phyloP scores from a whole-genome alignment of 2,113 vertebrate species.

The Hiodon alosoides region DNA sequence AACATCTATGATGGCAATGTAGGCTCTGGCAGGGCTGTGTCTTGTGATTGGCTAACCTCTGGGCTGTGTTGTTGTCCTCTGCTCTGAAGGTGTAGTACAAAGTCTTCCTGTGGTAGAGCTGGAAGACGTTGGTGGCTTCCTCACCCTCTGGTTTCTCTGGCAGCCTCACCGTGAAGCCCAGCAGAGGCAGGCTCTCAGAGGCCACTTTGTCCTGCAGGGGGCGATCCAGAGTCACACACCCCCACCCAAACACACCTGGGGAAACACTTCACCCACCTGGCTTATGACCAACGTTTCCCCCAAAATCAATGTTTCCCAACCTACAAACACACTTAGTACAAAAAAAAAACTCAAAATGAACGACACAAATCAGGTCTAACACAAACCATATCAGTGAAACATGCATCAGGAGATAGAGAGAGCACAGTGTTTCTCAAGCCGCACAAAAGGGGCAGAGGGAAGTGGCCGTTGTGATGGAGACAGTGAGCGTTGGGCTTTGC shows the following conservation, averaged over 20 bases:
- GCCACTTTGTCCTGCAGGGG: conserved; percentile 81
- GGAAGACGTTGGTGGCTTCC: conserved; percentile 71
- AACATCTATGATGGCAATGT: neutral
- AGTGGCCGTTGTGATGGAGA: no score
- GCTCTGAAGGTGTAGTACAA: conserved; percentile 91
- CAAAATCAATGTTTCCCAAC: no score
- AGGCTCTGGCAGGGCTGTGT: neutral
- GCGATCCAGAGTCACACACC: neutral
- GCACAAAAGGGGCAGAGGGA: no score
- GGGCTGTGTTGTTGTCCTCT: conserved; percentile 75
- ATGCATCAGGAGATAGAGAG: neutral
- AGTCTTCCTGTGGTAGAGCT: conserved; percentile 95
- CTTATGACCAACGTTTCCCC: neutral
- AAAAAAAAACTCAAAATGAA: neutral
- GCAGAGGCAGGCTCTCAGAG: conserved; percentile 84
- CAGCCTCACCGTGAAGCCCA: conserved; percentile 85
- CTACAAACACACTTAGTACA: neutral
- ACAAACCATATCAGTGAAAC: neutral
- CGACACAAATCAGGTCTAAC: neutral
- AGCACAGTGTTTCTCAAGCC: conserved; percentile 4
- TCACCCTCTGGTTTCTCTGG: conserved; percentile 70
- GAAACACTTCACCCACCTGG: neutral
- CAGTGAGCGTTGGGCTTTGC: no score
- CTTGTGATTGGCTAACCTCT: conserved; percentile 65
- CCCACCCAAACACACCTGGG: neutral